Evolutionary conservation across 2,797 vertebrate species (phyloP), one percentile per base, ranked within the genome.

Genomic region (Pipistrellus nathusii): DNA sequence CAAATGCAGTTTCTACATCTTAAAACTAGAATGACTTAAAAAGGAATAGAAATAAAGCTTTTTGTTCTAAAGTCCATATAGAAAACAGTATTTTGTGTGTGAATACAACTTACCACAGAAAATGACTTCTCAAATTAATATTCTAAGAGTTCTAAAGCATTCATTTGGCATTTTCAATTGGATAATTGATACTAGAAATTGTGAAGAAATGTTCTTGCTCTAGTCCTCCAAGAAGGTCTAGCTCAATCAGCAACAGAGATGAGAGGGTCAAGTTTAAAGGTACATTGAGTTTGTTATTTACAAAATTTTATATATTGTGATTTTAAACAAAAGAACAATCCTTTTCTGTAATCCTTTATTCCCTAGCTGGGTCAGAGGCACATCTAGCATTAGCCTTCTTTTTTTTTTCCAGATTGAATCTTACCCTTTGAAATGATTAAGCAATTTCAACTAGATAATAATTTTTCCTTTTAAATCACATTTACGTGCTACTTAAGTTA

Each of bases 81-180:
- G 32, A 80, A 93, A 83, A 77, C 15, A 53, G 18, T 15, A 6
- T 20, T 87, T 86, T 41, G 21, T 32, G 20, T 38, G 41, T 38
- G 8, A 20, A 17, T 1, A 51, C 2, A 69, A 27, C 59, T 71
- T 87, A 32, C 25, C 27, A 64, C 2, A 84, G 38, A 84, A 80
- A 85, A 66, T 76, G 21, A 88, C 32, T 80, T 89, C 30, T 81
- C 41, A 62, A 21, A 72, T 88, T 53, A 53, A 75, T 81, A 66
- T 51, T 59, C 1, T 51, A 78, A 75, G 35, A 71, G 46, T 90
- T 94, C 53, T 87, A 81, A 95, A 93, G 76, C 30, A 32, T 69
- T 80, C 8, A 30, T 48, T 53, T 48, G 13, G 27, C 27, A 71
- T 25, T 93, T 59, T 88, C 21, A 72, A 48, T 48, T 71, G 18